phyloP scores from a whole-genome alignment of 2,797 vertebrate genomes.

The Enteromius trimaculatus region DNA sequence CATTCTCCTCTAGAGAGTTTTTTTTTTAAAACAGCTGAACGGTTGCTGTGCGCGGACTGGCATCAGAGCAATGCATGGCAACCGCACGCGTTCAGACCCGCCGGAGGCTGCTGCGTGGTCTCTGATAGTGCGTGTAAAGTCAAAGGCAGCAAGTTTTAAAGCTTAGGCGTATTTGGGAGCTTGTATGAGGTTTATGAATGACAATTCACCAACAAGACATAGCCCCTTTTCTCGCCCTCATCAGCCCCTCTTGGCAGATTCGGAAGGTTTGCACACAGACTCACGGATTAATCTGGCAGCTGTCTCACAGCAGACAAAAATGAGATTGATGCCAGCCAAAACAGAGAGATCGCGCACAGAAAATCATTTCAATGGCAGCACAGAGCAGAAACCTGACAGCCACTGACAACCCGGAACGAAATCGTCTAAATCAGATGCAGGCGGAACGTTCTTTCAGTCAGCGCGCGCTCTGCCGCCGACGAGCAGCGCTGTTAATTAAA shows the following conservation, averaged over 20 bases:
- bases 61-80: constrained; percentile 1
- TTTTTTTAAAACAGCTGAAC: constrained; percentile 11
- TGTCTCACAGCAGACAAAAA: constrained; percentile 56
- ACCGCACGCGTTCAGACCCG: not conserved
- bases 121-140: not conserved
- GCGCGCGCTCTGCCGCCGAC: constrained; percentile 15
- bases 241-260: constrained; percentile 18
- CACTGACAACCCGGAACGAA: constrained; percentile 75
- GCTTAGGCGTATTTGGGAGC: not conserved
- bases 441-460: constrained; percentile 34
- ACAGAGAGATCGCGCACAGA: constrained; percentile 37
- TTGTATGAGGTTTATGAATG: not conserved
- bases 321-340: constrained; percentile 56
- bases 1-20: not conserved
- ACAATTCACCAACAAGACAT: not conserved
- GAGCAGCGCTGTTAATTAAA: constrained; percentile 47
- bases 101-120: not conserved
- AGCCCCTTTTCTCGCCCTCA: not conserved
- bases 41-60: constrained; percentile 1
- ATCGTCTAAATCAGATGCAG: constrained; percentile 50
- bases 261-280: constrained; percentile 38
- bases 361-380: constrained; percentile 48
- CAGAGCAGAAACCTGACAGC: constrained; percentile 47
- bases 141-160: not conserved
- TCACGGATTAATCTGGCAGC: constrained; percentile 56